Base-by-base conservation (phyloP, 2,888 invertebrate species). In the Mallateleia sp. region DNA sequence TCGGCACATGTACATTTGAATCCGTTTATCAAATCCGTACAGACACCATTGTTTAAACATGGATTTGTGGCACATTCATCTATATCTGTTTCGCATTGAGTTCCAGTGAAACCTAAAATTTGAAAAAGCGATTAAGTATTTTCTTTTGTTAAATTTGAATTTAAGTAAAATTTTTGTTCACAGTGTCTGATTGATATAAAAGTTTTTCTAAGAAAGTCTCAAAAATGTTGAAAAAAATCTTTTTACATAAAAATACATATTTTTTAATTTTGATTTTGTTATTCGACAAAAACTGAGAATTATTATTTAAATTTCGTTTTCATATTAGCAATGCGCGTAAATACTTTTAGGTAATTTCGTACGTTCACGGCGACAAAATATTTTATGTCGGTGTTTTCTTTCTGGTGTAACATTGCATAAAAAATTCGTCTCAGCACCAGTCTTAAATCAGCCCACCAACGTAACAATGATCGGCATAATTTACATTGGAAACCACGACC, bases 61-160 rank as follows among this genome's bases (percentile, higher is more conserved):
- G 99, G 98, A 93, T 97, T 97, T 90, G 97, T 97, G 25, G 97
- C 97, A 95, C 99, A 99, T 93, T 99, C 98, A 95, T 99, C 98
- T 77, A 98, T 98, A 94, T 99, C 98, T 90, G 98, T 97, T 94
- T 98, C 98, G 95, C 98, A 98, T 92, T 98, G 98, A 0, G 97
- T 98, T 2, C 98, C 98, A 5, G 98, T 98, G 93, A 98, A 98
- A 90, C 98, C 98, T 98, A 95, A 0, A 93, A 94, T 45, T 2
- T n/a, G 92, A 38, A 38, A 18, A 34, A 6, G 1, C 77, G 79
- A 72, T 50, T 42, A 72, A 24, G n/a, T n/a, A n/a, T n/a, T n/a
- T n/a, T n/a, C n/a, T n/a, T n/a, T n/a, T n/a, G n/a, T n/a, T n/a
- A n/a, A n/a, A n/a, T n/a, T n/a, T n/a, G n/a, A n/a, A n/a, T n/a